A percentile compares a stretch with the other conserved stretches of the same genome.
Conservation (phyloP, 2,888 invertebrate genomes). For the Tryphoninae sp. region DNA sequence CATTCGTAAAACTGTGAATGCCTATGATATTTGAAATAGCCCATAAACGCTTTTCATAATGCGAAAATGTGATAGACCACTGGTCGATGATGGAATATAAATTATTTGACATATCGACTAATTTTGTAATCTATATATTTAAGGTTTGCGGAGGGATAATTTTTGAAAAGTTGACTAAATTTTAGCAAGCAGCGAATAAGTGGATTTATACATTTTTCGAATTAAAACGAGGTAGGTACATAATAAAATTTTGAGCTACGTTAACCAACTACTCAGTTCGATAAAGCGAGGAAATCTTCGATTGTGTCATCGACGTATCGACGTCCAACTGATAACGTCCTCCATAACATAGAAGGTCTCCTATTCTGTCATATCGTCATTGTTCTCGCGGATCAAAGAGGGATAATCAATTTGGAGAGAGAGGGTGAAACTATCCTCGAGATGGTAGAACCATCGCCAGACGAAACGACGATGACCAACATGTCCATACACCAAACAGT, state of each 20-base stretch:
- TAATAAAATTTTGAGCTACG: no score
- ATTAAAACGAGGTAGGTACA: no score
- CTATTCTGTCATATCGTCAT: background rate
- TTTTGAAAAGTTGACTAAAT: no score
- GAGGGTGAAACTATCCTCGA: background rate
- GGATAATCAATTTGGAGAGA: background rate
- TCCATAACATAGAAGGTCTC: background rate
- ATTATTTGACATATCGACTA: conserved; percentile 9
- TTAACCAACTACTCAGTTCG: no score
- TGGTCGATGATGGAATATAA: conserved; percentile 11
- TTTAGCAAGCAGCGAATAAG: no score
- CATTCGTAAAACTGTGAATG: conserved; percentile 1
- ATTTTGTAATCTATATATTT: background rate
- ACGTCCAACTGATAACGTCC: no score
- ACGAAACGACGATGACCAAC: background rate
- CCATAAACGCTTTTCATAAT: background rate
- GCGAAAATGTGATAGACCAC: background rate
- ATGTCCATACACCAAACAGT: background rate
- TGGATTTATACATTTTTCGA: no score
- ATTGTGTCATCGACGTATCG: no score
- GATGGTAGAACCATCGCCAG: background rate
- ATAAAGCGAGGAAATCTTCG: no score
- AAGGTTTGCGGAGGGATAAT: no score
- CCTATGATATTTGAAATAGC: background rate
- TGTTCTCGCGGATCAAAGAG: conserved; percentile 1